Evolutionary conservation across 1,140 invertebrate genomes (phyloP), one percentile per base, ranked within the genome.

Genomic region (Asobara japonica): DNA sequence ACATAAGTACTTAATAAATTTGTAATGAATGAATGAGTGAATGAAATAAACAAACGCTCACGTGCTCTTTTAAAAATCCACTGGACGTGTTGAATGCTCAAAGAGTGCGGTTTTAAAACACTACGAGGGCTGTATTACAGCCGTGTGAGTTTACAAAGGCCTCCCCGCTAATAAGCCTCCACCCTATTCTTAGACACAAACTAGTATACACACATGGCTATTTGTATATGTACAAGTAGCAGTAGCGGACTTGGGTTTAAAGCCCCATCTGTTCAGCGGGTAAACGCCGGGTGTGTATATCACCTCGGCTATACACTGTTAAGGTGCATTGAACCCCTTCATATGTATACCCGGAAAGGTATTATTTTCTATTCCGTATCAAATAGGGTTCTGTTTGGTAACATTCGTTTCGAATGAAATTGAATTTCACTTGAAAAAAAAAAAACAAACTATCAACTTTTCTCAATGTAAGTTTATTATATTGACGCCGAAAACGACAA

Each of bases 81-180:
- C 22, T 3, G 31, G 31, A 30, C 29, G 29, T 62, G 60, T 62
- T 62, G 27, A 30, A 62, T 18, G 27, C 11, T n/a, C 4, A 61
- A 61, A 0, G 7, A 22, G 10, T 22, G 30, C 36, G 13, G 5
- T 29, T 10, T 13, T 29, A 62, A 60, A 60, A 60, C 25, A 62
- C 0, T 13, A 62, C 25, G 27, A 30, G n/a, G n/a, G 25, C n/a
- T 62, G 60, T 62, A 62, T 62, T 62, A 31, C 31, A 45, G 13
- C 25, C 29, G 60, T 62, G 25, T 29, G 25, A 30, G 29, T 62
- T 62, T 62, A 30, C n/a, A 31, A 31, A 62, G 51, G 11, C 51
- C 51, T 56, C 51, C 51, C 51, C 51, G 51, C 22, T 62, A 62
- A 62, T 62, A 62, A 62, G 60, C 27, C 29, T 62, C n/a, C 60